Base-by-base conservation (phyloP, 2,888 invertebrate genomes). In the Drosophila robusta region DNA sequence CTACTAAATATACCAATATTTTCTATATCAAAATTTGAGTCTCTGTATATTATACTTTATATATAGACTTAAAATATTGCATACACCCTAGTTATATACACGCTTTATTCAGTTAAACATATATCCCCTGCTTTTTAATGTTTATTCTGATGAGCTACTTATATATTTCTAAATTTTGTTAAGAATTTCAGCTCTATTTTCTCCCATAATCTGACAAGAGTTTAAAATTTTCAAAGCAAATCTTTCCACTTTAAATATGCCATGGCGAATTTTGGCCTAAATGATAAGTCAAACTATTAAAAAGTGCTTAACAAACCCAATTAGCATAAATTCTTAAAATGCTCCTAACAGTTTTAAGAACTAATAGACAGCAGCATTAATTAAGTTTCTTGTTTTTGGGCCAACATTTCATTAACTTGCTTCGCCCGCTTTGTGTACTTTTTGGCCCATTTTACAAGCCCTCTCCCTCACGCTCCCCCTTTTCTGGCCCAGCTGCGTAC, bases 401-500 rank as follows among this genome's bases (percentile, higher is more conserved):
- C 46, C 46, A 58, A 42, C 47, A 58, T 56, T 47, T 55, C 38
- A 47, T 54, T 55, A 29, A 49, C 58, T 62, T 46, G 55, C 58
- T 51, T 54, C 36, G 51, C 65, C 55, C 47, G 39, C 46, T 16
- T 57, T 38, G 36, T 45, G 29, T 44, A 51, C 34, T 41, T 29
- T 44, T 29, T 16, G 16, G 14, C 39, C 45, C 16, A 39, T 45
- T 8, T 12, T 4, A 0, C 32, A 14, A 8, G 2, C n/a, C 36
- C 34, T n/a, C 3, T 4, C 24, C 14, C 14, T 1, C 34, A 0
- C 4, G 4, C 32, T 32, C 4, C 32, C 11, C 11, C 11, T 32
- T 11, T 47, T n/a, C 9, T 39, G 11, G 61, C 70, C 63, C 61
- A 51, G 22, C 51, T 67, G 73, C 49, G 54, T 47, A 69, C 58